phyloP scores from a whole-genome alignment of 2,797 vertebrate genomes.

The Glossophaga mutica region DNA sequence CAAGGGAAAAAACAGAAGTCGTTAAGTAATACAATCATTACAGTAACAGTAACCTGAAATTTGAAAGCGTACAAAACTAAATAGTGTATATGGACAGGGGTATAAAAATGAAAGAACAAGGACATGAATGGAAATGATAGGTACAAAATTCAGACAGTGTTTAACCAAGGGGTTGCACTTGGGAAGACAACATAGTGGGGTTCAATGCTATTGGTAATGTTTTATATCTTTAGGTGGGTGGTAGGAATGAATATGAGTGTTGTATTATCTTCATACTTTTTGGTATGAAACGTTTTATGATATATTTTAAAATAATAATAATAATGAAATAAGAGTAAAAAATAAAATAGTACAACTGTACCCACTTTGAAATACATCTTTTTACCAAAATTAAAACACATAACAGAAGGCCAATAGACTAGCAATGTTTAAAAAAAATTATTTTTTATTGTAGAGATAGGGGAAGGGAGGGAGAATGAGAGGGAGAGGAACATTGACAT shows the following conservation, averaged over 20 bases:
- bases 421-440: background rate
- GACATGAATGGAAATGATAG: too few relatives aligned
- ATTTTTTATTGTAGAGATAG: background rate
- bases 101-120: background rate
- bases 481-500: background rate
- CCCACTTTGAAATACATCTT: background rate
- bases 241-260: background rate
- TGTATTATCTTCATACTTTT: background rate
- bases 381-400: background rate
- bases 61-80: background rate
- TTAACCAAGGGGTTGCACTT: accelerated
- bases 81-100: background rate
- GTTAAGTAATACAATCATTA: background rate
- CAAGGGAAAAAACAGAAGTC: background rate
- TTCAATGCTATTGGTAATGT: background rate
- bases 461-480: background rate
- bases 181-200: background rate
- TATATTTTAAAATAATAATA: background rate
- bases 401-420: background rate
- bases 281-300: background rate
- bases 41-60: background rate
- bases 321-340: background rate
- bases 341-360: background rate
- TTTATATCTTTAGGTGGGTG: background rate
- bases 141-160: background rate